Conservation (phyloP, 2,113 vertebrate genomes). For the Campylorhamphus procurvoides region DNA sequence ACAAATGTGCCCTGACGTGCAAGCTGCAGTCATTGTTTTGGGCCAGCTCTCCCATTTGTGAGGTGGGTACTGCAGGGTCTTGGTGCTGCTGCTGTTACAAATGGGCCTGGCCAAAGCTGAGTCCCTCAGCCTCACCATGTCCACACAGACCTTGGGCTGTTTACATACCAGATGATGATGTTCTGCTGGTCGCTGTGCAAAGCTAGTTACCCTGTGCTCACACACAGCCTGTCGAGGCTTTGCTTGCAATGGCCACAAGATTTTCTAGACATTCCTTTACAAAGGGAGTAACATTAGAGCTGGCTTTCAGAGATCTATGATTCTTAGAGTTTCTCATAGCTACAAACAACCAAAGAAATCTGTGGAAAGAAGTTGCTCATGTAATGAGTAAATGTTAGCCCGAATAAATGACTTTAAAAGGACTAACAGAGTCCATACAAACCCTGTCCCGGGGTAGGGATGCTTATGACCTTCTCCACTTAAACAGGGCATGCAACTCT, state of each 20-base stretch:
- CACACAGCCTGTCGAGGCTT: background rate
- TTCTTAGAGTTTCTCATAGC: background rate
- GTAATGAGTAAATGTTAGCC: background rate
- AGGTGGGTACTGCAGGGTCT: background rate
- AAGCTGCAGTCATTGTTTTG: background rate
- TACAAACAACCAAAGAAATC: background rate
- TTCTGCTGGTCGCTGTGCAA: background rate
- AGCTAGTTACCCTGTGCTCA: background rate
- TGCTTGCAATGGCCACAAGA: accelerated
- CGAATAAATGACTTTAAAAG: background rate
- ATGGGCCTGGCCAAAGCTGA: background rate
- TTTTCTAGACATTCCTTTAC: background rate
- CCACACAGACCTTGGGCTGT: accelerated
- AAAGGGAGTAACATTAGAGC: background rate
- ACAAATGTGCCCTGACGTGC: background rate
- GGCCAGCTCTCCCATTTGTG: background rate
- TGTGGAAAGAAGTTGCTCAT: background rate
- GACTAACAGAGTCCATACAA: background rate
- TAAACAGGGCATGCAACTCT: background rate
- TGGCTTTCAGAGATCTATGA: background rate
- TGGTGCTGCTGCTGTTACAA: background rate
- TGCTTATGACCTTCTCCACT: background rate
- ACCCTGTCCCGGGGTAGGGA: background rate
- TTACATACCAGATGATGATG: background rate
- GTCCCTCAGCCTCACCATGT: background rate